Conservation (phyloP, 2,113 vertebrate species). For the Montifringilla adamsi region DNA sequence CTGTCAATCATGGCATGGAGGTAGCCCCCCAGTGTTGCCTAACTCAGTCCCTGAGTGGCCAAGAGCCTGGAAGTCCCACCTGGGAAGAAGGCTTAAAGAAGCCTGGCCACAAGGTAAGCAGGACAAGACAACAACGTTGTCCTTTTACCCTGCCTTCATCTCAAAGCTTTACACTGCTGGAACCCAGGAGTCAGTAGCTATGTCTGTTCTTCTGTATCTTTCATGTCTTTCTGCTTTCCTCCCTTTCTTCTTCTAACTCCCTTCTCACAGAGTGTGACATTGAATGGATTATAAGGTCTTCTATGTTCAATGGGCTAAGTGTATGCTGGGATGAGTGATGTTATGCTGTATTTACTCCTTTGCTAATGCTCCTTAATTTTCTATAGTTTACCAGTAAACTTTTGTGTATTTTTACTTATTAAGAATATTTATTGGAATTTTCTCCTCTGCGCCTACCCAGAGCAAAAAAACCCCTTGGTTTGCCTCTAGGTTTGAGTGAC, state of each 20-base stretch:
- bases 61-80: neutral
- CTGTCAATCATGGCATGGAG: neutral
- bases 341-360: neutral
- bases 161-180: neutral
- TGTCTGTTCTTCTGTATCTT: neutral
- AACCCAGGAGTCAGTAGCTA: too few species aligned
- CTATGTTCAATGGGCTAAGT: neutral
- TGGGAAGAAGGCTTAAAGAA: neutral
- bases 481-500: neutral
- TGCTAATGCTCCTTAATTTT: neutral
- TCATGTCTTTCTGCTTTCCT: neutral
- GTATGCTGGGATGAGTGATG: neutral
- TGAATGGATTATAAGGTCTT: neutral
- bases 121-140: too few species aligned
- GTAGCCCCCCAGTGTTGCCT: neutral
- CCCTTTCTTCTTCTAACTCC: neutral
- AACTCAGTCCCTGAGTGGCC: neutral
- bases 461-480: neutral
- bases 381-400: neutral
- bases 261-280: accelerated
- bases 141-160: neutral
- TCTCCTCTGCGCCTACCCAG: neutral
- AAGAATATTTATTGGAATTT: neutral
- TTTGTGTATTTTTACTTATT: neutral
- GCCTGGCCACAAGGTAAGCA: neutral